A percentile compares a stretch with the other conserved stretches of the same genome.
Evolutionary conservation across 2,113 vertebrate genomes (phyloP).

Genomic region (Poeciliopsis retropinna): DNA sequence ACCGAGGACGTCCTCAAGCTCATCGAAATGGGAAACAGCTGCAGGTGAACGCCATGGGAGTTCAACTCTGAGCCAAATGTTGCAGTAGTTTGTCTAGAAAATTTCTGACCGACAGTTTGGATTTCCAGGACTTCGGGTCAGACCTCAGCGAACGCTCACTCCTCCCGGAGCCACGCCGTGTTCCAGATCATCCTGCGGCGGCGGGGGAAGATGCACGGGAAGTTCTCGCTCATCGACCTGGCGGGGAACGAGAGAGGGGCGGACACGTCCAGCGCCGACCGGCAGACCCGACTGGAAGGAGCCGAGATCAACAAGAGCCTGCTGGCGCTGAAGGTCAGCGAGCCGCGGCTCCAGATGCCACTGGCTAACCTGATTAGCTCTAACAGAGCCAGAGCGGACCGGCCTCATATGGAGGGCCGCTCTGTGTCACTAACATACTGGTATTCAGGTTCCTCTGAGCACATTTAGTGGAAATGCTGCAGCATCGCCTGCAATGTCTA

Average conservation of each 20-base stretch:
- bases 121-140: constrained; percentile 92
- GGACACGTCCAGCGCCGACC: constrained; percentile 95
- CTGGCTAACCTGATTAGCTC: neutral
- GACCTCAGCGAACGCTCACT: constrained; percentile 95
- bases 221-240: constrained; percentile 98
- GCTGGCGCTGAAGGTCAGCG: constrained; percentile 92
- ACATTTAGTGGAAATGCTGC: neutral
- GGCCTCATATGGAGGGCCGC: neutral
- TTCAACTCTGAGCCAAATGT: neutral
- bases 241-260: constrained; percentile 98
- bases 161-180: constrained; percentile 96
- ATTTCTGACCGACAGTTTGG: neutral
- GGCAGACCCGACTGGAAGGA: constrained; percentile 95
- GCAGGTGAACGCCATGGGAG: constrained; percentile 84
- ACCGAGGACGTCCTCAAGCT: constrained; percentile 98
- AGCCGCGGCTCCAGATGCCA: neutral
- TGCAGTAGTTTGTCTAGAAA: neutral
- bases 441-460: neutral
- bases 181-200: constrained; percentile 97
- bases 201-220: constrained; percentile 95
- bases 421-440: neutral
- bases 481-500: neutral
- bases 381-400: neutral
- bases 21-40: constrained; percentile 97
- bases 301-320: constrained; percentile 99